Base-by-base conservation (phyloP, 2,113 vertebrate species). In the Phalacrocorax carbo region DNA sequence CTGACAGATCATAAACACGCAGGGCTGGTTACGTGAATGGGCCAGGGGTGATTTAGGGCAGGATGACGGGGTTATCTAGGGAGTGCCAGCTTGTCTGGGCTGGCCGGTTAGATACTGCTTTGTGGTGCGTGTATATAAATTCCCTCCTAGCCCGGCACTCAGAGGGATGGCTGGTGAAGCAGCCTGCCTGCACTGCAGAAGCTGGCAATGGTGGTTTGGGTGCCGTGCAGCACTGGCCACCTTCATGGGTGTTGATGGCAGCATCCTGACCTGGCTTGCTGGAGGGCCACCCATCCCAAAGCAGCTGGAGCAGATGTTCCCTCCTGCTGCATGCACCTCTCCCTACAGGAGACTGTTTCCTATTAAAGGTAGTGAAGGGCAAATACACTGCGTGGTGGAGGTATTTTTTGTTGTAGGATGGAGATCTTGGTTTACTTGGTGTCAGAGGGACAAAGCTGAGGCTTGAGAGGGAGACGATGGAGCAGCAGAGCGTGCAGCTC, bases 81-180 rank as follows among this genome's bases (percentile, higher is more conserved):
- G 90, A 49, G 93, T 85, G 92, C 69, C 96, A 80, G 96, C 96
- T n/a, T 93, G 96, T 69, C 90, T 90, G 91, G 90, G 62, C 96
- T 93, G 93, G 54, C 82, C 90, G 57, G 73, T 87, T 69, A 73
- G 90, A 70, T 96, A 82, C 65, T 15, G 38, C 83, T 78, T 12
- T 77, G 61, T 81, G 80, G 68, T 57, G 51, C 3, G 6, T 7
- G 62, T 46, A 2, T 32, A 3, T 52, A 46, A 55, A 71, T 83
- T 71, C 72, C 52, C 32, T 91, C 46, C 91, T n/a, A 2, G 68
- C 86, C 20, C 1, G 1, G 48, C 38, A 46, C 75, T 51, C 1
- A 2, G 46, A 34, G 91, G 91, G 46, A 66, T 0, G 15, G 65
- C 88, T 90, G 96, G 40, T 0, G 4, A 57, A 90, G 77, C 93